phyloP scores from a whole-genome alignment of 2,888 invertebrate genomes.

The Lissonota sp. region DNA sequence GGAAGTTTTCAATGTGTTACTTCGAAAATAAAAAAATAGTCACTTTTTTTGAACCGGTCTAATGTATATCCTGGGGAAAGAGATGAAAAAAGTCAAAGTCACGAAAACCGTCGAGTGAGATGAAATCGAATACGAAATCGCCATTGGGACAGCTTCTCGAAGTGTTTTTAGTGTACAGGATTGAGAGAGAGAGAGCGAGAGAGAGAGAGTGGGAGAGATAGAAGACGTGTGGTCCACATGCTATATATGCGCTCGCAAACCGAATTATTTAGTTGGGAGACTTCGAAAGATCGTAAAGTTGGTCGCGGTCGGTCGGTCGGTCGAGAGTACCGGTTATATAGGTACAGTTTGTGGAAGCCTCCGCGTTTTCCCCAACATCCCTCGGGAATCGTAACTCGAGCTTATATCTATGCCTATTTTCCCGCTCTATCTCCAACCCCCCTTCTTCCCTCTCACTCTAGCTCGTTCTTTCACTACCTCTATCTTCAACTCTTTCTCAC shows the following conservation, averaged over 20 bases:
- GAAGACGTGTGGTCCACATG: constrained; percentile 26
- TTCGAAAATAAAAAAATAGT: too few species aligned
- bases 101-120: constrained; percentile 22
- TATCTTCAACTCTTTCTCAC: constrained; percentile 39
- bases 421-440: constrained; percentile 10
- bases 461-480: constrained; percentile 19
- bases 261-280: constrained; percentile 73
- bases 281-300: constrained; percentile 67
- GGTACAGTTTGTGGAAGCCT: constrained; percentile 23
- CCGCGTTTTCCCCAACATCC: constrained; percentile 45
- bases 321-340: constrained; percentile 24
- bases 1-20: too few species aligned
- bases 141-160: constrained; percentile 33
- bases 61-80: background rate
- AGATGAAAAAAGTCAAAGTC: constrained; percentile 38
- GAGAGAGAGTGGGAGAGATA: background rate
- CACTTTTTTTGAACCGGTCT: too few species aligned
- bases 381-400: constrained; percentile 53
- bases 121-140: constrained; percentile 55
- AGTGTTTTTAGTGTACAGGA: constrained; percentile 44
- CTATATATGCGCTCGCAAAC: constrained; percentile 40
- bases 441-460: constrained; percentile 30
- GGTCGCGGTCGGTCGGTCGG: constrained; percentile 42
- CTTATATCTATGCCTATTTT: constrained; percentile 21
- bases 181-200: constrained; percentile 18